Percentiles rank a stretch among this genome's conserved stretches.
phyloP scores from a whole-genome alignment of 2,797 vertebrate genomes.

The Oreochromis grahami region DNA sequence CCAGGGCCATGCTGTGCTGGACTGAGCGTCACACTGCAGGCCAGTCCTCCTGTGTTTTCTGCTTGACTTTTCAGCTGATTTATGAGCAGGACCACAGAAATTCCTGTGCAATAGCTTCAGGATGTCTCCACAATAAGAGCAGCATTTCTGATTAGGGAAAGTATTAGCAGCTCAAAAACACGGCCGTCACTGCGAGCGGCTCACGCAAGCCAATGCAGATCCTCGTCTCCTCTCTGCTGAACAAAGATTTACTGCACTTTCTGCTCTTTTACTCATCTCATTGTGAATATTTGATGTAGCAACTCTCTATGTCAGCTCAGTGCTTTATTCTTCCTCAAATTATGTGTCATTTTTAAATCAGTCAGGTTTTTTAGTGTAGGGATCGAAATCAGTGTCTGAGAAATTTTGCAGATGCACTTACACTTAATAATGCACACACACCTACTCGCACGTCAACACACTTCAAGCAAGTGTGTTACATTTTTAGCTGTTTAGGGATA shows the following conservation, averaged over 20 bases:
- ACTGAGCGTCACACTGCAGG: constrained; percentile 14
- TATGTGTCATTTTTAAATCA: neutral
- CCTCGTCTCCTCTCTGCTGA: neutral
- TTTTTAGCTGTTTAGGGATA: neutral
- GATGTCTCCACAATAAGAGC: constrained; percentile 58
- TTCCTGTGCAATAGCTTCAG: constrained; percentile 72
- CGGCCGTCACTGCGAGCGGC: constrained; percentile 23
- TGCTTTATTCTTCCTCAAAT: neutral
- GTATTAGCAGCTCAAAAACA: constrained; percentile 57
- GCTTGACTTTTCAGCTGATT: constrained; percentile 53
- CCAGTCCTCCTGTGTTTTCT: constrained; percentile 20
- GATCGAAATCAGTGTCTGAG: neutral
- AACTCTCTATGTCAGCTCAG: neutral
- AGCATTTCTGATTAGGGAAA: constrained; percentile 63
- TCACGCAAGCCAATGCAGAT: constrained; percentile 27
- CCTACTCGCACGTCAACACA: neutral
- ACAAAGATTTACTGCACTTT: neutral
- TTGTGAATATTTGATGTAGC: neutral
- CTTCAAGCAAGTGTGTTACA: neutral
- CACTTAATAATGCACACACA: neutral
- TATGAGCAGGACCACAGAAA: constrained; percentile 62
- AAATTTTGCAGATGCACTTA: neutral
- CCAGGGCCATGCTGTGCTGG: constrained; percentile 1
- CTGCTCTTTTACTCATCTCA: neutral
- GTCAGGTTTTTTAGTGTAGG: neutral